Conservation (phyloP, 2,888 invertebrate genomes). For the Allophyes oxyacanthae region DNA sequence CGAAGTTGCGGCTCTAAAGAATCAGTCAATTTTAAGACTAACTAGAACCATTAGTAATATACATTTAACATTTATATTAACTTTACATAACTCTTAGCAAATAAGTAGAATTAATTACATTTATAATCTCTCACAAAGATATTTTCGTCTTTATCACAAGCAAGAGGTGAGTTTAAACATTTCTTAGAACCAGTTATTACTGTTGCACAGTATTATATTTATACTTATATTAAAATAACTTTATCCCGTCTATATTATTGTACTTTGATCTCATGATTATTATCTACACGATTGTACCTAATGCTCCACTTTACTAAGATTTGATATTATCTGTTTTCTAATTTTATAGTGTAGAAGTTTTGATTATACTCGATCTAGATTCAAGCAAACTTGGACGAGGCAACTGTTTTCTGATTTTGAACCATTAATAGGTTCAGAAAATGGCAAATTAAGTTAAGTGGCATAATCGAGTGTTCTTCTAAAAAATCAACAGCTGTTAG, state of each 20-base stretch:
- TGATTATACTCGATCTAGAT: too few relatives aligned
- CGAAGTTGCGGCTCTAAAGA: constrained; percentile 30
- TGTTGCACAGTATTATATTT: constrained; percentile 56
- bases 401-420: too few relatives aligned
- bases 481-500: too few relatives aligned
- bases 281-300: constrained; percentile 16
- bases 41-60: constrained; percentile 46
- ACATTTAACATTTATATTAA: constrained; percentile 34
- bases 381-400: too few relatives aligned
- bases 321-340: constrained; percentile 1
- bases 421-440: too few relatives aligned
- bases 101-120: constrained; percentile 44
- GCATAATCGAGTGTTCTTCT: too few relatives aligned
- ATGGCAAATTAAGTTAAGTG: too few relatives aligned
- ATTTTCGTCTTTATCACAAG: constrained; percentile 58
- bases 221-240: constrained; percentile 37
- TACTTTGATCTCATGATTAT: constrained; percentile 46
- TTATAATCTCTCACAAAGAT: constrained; percentile 45
- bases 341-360: neutral
- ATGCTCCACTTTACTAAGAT: constrained; percentile 2
- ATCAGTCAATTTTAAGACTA: constrained; percentile 69
- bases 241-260: constrained; percentile 47
- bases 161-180: constrained; percentile 49
- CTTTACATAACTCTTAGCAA: constrained; percentile 48
- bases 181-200: constrained; percentile 48